Evolutionary conservation across 2,888 invertebrate species (phyloP), one percentile per base, ranked within the genome.

Genomic region (Dexiosoma caninum): DNA sequence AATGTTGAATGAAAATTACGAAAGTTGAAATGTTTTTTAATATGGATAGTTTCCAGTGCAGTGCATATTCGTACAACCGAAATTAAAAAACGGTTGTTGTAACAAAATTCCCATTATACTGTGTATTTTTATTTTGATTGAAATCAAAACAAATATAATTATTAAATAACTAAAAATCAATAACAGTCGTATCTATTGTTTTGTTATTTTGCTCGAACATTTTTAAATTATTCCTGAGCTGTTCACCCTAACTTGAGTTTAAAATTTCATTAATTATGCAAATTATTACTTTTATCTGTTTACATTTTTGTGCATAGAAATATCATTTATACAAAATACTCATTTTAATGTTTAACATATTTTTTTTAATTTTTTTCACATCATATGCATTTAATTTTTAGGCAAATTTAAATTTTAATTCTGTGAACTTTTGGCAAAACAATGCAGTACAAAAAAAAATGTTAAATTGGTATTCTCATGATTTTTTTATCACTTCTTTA

Each of bases 241-340:
- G 44, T 40, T 74, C 44, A 74, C 83, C 78, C 79, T 84, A 83
- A 83, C 76, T 82, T 82, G 82, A 83, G 82, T 23, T 83, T 78
- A 66, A 30, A 40, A 60, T 62, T 42, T 62, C 42, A 9, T 21
- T 40, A 16, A 62, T 30, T 5, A 16, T 60, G 14, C 46, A 59
- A 40, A 19, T 21, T 23, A 42, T 49, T 30, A n/a, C 7, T 60
- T 71, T 37, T 35, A 37, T 12, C 10, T 60, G 6, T 27, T 12
- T 37, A 0, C 14, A 19, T 0, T 64, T 44, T 23, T n/a, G 16
- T 16, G 2, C 23, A 42, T 55, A 37, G n/a, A 55, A 32, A 32
- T 30, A 55, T 23, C 62, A 64, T 64, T 64, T 57, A 64, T 77
- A 77, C 69, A 60, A 77, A 62, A 62, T 70, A 40, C 21, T 49